Percentiles rank a stretch among this genome's conserved stretches.
Conservation (phyloP, 2,797 vertebrate species). For the Bovichtus diacanthus region DNA sequence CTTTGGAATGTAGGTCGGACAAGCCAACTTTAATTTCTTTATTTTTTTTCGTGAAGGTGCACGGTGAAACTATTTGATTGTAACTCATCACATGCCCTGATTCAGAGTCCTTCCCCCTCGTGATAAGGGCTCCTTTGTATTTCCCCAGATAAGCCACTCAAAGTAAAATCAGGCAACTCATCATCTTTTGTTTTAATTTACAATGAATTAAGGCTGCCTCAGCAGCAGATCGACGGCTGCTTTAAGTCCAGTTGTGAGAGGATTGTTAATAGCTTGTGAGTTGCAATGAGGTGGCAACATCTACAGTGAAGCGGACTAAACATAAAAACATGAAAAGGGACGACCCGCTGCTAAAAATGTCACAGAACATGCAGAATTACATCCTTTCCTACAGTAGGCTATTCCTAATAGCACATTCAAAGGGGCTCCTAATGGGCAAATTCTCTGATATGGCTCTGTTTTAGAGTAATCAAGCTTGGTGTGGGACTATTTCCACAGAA, state of each 20-base stretch:
- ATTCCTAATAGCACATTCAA: conserved; percentile 83
- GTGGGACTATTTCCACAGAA: conserved; percentile 66
- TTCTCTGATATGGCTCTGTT: conserved; percentile 82
- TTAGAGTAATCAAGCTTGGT: conserved; percentile 72
- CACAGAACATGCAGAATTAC: conserved; percentile 81
- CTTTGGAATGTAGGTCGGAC: conserved; percentile 84
- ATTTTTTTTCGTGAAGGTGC: conserved; percentile 72
- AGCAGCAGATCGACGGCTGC: conserved; percentile 72
- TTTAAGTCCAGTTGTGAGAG: conserved; percentile 78
- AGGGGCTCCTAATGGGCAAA: conserved; percentile 74
- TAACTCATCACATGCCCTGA: conserved; percentile 83
- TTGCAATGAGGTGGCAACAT: conserved; percentile 77
- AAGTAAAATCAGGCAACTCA: conserved; percentile 69
- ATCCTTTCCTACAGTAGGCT: conserved; percentile 81
- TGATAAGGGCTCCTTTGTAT: conserved; percentile 67
- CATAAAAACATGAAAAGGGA: conserved; percentile 59
- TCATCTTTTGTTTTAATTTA: conserved; percentile 43
- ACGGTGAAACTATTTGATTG: conserved; percentile 81
- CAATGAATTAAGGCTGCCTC: conserved; percentile 75
- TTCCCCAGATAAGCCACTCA: conserved; percentile 77
- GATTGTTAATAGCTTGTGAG: conserved; percentile 80
- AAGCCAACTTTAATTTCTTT: conserved; percentile 62
- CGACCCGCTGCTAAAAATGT: conserved; percentile 64
- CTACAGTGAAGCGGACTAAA: conserved; percentile 80
- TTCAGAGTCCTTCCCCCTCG: conserved; percentile 73